Base-by-base conservation (phyloP, 1,140 invertebrate species). In the Leptonema lineaticorne region DNA sequence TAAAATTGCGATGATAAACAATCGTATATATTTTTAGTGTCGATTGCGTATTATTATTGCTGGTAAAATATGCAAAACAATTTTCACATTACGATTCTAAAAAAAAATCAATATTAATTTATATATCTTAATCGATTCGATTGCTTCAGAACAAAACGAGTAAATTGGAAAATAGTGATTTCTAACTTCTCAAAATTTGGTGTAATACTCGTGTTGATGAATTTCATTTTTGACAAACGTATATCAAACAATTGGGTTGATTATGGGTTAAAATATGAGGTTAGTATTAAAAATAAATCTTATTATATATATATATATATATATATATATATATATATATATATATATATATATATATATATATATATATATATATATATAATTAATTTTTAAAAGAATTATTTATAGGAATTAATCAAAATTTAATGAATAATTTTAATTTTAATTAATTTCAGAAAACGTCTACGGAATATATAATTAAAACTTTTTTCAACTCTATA, bases 151-250 rank as follows among this genome's bases (percentile, higher is more conserved):
- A 91, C 87, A 1, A 82, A 84, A 58, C 80, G 79, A 22, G 90
- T 93, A 11, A 79, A 87, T 48, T 96, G 93, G 93, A 82, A 81
- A 18, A 84, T 89, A 33, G 92, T 94, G 0, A 64, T 89, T 0
- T 85, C 80, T 33, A 85, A 92, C 74, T 85, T 93, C 14, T 50
- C 85, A 4, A 93, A 96, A 83, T 86, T 95, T 0, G 71, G 90
- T 0, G 87, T 88, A 2, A 86, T 90, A 46, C 84, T 95, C 9
- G 88, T 95, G 69, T 92, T 91, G 73, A 85, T 87, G 24, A 89
- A 90, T 74, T 92, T 94, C 69, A 84, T 94, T 14, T 88, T 92
- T 76, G 89, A 91, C 68, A 82, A 89, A 29, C 89, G 93, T 45
- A 45, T 63, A 41, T 22, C 24, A 6, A 7, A 11, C 27, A 33